phyloP scores from a whole-genome alignment of 2,797 vertebrate species.

The Rhinatrema bivittatum region DNA sequence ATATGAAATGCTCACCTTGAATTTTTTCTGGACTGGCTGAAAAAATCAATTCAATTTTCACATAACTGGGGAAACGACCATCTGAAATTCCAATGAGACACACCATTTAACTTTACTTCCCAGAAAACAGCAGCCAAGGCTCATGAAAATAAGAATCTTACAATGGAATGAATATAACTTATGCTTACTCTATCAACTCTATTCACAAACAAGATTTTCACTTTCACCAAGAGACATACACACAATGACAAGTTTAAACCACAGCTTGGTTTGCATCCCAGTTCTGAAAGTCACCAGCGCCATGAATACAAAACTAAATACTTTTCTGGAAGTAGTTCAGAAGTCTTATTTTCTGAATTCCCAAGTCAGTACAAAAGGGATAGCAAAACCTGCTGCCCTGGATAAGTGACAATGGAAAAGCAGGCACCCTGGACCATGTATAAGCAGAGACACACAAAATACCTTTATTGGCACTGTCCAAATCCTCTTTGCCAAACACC shows the following conservation, averaged over 20 bases:
- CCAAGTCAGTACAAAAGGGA: too few species aligned
- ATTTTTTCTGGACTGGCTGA: conserved; percentile 83
- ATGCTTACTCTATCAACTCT: accelerated
- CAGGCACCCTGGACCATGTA: too few species aligned
- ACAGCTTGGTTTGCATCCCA: background rate
- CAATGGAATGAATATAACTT: background rate
- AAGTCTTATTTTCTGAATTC: too few species aligned
- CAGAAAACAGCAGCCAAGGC: background rate
- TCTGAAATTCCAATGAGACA: conserved; percentile 61
- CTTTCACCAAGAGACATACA: background rate
- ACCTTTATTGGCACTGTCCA: conserved; percentile 85
- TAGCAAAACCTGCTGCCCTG: too few species aligned
- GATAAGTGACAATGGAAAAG: too few species aligned
- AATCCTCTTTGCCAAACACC: conserved; percentile 81
- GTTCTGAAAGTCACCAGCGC: too few species aligned
- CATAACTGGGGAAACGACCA: conserved; percentile 79
- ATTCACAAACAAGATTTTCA: background rate
- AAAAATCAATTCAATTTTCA: conserved; percentile 87
- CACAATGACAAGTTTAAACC: accelerated
- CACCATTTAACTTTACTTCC: background rate
- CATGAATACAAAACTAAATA: too few species aligned
- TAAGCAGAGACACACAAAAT: too few species aligned
- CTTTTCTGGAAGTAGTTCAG: too few species aligned
- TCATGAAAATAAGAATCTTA: background rate
- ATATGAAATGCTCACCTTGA: conserved; percentile 57